Percentiles rank a stretch among this genome's conserved stretches.
These are phyloP conservation scores for Morus bassanus DNA, from an alignment of 2,797 vertebrate species.

Conservation along the genomic window DNA sequence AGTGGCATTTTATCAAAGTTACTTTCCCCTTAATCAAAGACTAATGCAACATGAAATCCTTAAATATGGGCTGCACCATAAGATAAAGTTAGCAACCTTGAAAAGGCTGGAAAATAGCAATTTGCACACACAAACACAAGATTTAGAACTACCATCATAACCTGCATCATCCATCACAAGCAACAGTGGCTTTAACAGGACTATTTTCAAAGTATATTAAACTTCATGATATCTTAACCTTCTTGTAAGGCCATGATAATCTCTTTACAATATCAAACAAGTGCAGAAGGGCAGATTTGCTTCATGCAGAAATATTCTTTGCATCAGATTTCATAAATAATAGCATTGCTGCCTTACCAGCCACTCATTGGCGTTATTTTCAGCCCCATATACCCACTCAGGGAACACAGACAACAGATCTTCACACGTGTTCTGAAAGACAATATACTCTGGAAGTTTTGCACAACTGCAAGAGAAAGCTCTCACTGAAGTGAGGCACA, in stretches of 20 bases:
- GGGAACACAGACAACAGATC: not conserved
- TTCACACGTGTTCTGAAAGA: not conserved
- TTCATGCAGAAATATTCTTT: not conserved
- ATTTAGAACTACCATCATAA: slow-evolving; percentile 41
- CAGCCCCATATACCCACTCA: not conserved
- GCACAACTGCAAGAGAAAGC: not conserved
- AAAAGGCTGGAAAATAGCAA: slow-evolving; percentile 18
- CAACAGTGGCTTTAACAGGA: not conserved
- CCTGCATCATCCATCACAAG: slow-evolving; percentile 35
- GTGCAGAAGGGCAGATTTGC: slow-evolving; percentile 9
- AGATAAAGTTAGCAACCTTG: slow-evolving; percentile 42
- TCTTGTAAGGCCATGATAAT: slow-evolving; percentile 29
- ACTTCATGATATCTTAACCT: slow-evolving; percentile 49
- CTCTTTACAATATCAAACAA: slow-evolving; percentile 16
- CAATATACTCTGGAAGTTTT: not conserved
- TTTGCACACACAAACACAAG: slow-evolving; percentile 50
- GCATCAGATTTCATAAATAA: not conserved
- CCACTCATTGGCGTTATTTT: not conserved
- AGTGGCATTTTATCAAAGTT: slow-evolving; percentile 32
- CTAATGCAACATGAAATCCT: slow-evolving; percentile 51
- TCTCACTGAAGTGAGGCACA: not conserved
- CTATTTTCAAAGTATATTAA: slow-evolving; percentile 47
- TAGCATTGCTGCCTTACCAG: not conserved
- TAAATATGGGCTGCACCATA: not conserved
- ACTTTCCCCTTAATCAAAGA: slow-evolving; percentile 54